phyloP scores from a whole-genome alignment of 2,888 invertebrate genomes.

The Leptura quadrifasciata region DNA sequence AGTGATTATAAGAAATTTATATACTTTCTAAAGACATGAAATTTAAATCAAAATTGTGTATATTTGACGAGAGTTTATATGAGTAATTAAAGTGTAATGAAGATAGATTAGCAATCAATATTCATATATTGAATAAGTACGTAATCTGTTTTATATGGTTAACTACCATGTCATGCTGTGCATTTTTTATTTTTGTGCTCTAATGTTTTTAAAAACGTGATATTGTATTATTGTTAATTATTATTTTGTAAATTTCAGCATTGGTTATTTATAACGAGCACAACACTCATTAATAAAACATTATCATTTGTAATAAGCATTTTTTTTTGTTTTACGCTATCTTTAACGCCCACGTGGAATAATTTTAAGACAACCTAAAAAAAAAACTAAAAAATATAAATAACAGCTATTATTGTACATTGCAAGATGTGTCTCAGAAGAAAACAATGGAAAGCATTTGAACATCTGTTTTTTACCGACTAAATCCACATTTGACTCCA shows the following conservation, averaged over 20 bases:
- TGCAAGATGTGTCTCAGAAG: too few relatives aligned
- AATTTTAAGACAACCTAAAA: too few relatives aligned
- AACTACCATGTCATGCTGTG: constrained; percentile 64
- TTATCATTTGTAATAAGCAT: constrained; percentile 54
- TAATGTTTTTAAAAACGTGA: constrained; percentile 66
- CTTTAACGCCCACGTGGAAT: not conserved
- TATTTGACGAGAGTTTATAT: constrained; percentile 72
- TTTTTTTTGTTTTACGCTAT: constrained; percentile 16
- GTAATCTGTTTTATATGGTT: constrained; percentile 65
- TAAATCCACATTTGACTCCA: too few relatives aligned
- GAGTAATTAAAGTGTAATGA: constrained; percentile 60
- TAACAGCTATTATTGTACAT: too few relatives aligned
- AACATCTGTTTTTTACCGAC: too few relatives aligned
- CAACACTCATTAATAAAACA: constrained; percentile 65
- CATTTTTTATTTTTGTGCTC: constrained; percentile 65
- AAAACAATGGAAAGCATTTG: too few relatives aligned
- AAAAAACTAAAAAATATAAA: too few relatives aligned
- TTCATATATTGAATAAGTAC: constrained; percentile 62
- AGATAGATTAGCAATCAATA: constrained; percentile 63
- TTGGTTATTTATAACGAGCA: constrained; percentile 66
- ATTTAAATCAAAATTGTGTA: constrained; percentile 69
- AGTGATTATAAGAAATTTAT: constrained; percentile 61
- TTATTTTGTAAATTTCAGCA: constrained; percentile 64
- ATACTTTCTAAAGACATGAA: constrained; percentile 54
- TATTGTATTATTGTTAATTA: constrained; percentile 63